Percentiles rank a stretch among this genome's conserved stretches.
These are phyloP conservation scores for Diadophis punctatus DNA, from an alignment of 2,113 vertebrate species.

Conservation along the genomic window DNA sequence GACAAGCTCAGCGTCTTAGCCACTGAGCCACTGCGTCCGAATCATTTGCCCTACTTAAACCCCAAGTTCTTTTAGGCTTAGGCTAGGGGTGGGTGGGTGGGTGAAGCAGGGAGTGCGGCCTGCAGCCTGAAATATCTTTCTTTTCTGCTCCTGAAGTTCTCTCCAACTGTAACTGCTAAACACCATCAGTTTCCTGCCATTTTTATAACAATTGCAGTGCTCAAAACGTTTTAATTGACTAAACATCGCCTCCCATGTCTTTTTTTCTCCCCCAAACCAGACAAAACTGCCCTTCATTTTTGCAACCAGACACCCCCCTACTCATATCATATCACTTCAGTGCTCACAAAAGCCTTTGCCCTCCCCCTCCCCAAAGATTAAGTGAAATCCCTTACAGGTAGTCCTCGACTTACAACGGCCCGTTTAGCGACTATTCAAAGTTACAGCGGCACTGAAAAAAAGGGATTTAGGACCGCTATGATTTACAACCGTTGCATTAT, in stretches of 20 bases:
- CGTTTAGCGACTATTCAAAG: no score
- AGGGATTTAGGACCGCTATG: background rate
- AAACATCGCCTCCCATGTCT: background rate
- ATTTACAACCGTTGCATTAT: background rate
- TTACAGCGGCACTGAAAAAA: no score
- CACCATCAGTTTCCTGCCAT: background rate
- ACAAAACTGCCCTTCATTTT: background rate
- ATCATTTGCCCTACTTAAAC: background rate
- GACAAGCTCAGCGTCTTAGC: no score
- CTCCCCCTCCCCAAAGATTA: background rate
- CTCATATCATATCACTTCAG: background rate
- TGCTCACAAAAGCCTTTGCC: background rate
- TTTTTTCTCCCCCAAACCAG: background rate
- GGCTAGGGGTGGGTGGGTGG: background rate
- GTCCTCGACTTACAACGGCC: no score
- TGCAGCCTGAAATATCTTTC: background rate
- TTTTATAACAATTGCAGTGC: background rate
- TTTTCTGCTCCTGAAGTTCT: background rate
- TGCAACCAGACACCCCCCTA: background rate
- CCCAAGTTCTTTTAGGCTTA: background rate
- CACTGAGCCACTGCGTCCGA: no score
- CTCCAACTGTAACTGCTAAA: background rate
- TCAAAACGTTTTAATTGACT: background rate
- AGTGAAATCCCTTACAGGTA: background rate
- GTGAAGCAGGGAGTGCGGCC: background rate